phyloP scores from a whole-genome alignment of 2,797 vertebrate genomes.

The Vultur gryphus region DNA sequence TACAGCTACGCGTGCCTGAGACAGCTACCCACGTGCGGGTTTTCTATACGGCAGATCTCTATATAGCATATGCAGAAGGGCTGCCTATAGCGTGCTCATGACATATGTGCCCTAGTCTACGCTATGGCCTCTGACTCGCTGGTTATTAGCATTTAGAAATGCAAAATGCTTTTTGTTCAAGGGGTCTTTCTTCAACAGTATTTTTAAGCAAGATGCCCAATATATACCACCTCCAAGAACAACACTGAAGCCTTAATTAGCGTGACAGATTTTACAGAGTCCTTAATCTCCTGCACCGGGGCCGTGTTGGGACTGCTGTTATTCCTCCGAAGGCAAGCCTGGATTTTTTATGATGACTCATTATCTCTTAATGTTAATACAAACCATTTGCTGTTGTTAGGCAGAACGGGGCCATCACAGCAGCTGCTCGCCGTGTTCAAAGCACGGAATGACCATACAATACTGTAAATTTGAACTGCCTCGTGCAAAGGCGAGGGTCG shows the following conservation, averaged over 20 bases:
- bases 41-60: accelerated
- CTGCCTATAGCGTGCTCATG: accelerated
- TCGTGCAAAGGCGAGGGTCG: not conserved
- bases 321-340: not conserved
- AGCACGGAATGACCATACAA: not conserved
- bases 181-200: not conserved
- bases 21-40: accelerated
- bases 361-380: constrained; percentile 46
- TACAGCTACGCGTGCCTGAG: not conserved
- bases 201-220: not conserved
- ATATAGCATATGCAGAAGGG: accelerated
- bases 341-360: constrained; percentile 46
- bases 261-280: constrained; percentile 6
- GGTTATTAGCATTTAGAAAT: not conserved
- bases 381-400: constrained; percentile 40
- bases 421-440: not conserved
- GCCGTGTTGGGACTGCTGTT: constrained; percentile 22
- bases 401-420: constrained; percentile 31
- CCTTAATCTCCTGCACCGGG: constrained; percentile 14
- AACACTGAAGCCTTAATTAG: constrained; percentile 28
- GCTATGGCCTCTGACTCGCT: accelerated
- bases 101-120: accelerated
- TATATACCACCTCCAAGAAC: not conserved
- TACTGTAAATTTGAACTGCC: not conserved
- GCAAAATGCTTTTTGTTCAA: not conserved